phyloP scores from a whole-genome alignment of 2,113 vertebrate species.

The Labrus mixtus region DNA sequence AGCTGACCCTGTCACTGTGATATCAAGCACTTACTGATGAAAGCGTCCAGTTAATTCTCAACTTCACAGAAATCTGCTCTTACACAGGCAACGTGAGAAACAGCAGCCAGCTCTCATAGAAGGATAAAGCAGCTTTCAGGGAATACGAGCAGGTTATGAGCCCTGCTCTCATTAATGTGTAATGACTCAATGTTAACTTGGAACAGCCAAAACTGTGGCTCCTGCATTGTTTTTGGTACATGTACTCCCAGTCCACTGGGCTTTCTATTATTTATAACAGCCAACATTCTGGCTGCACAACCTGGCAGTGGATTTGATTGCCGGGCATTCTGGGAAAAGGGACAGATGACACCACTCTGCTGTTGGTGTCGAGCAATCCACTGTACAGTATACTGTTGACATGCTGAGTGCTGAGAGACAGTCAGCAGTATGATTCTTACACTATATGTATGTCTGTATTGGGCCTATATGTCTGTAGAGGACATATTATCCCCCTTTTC shows the following conservation, averaged over 20 bases:
- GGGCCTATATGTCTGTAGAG: no score
- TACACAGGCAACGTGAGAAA: slow-evolving; percentile 22
- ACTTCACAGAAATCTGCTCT: slow-evolving; percentile 30
- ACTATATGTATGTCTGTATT: slow-evolving; percentile 27
- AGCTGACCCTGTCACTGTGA: slow-evolving; percentile 38
- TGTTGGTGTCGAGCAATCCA: slow-evolving; percentile 30
- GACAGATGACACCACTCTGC: slow-evolving; percentile 67
- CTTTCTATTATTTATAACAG: slow-evolving; percentile 74
- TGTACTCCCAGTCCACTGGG: slow-evolving; percentile 57
- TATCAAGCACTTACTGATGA: slow-evolving; percentile 26
- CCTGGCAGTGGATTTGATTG: slow-evolving; percentile 51
- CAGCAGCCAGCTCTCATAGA: slow-evolving; percentile 38
- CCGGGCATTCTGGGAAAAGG: slow-evolving; percentile 62
- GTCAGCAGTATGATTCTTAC: slow-evolving; percentile 22
- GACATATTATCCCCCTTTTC: no score
- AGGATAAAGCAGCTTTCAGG: slow-evolving; percentile 56
- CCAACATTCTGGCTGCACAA: slow-evolving; percentile 50
- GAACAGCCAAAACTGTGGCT: slow-evolving; percentile 31
- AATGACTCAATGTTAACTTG: slow-evolving; percentile 59
- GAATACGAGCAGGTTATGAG: slow-evolving; percentile 58
- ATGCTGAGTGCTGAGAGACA: slow-evolving; percentile 35
- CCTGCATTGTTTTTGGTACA: slow-evolving; percentile 65
- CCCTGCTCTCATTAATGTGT: slow-evolving; percentile 57
- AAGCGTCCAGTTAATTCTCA: slow-evolving; percentile 42
- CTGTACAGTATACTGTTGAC: slow-evolving; percentile 27